Evolutionary conservation across 2,797 vertebrate species (phyloP), one percentile per base, ranked within the genome.

Genomic region (Epinephelus coioides): DNA sequence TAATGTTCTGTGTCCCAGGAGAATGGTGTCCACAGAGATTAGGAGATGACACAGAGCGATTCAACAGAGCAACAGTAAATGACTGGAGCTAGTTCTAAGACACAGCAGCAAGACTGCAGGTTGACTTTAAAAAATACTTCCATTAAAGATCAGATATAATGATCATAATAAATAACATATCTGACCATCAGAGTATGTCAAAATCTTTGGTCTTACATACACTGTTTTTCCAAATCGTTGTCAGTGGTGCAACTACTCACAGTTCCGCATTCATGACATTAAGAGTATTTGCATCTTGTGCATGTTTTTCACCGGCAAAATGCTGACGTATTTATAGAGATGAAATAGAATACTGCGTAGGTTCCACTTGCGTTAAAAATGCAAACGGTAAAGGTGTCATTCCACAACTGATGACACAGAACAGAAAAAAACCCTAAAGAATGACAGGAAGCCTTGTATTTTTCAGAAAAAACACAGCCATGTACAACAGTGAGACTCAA

Each of bases 1-100:
- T 66, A 74, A 75, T 46, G n/a, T 61, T 68, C 12, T n/a, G 14
- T 21, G 62, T 83, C 86, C 62, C 86, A 63, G 27, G 76, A 74
- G 70, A 76, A 21, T 0, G 0, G 15, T 64, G 82, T 83, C 82
- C 69, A 69, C 76, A 60, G 70, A 78, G 71, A 75, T 43, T 34
- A 27, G 2, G n/a, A 7, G 65, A 78, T 57, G 53, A 61, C 53
- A 68, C 21, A 55, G 25, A 6, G 62, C 27, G 23, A 82, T 64
- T 61, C 66, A 67, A 65, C 12, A 67, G 34, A 60, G 30, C 47
- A 51, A 30, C 55, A 53, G 55, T 46, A 55, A 72, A 65, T 18
- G 15, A 44, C 11, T 47, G 44, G 6, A 57, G 40, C 30, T 6
- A 59, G 43, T 34, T 27, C 13, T 30, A 13, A 63, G 17, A 43